phyloP scores from a whole-genome alignment of 2,797 vertebrate genomes.

The Parotocinclus haroldoi region DNA sequence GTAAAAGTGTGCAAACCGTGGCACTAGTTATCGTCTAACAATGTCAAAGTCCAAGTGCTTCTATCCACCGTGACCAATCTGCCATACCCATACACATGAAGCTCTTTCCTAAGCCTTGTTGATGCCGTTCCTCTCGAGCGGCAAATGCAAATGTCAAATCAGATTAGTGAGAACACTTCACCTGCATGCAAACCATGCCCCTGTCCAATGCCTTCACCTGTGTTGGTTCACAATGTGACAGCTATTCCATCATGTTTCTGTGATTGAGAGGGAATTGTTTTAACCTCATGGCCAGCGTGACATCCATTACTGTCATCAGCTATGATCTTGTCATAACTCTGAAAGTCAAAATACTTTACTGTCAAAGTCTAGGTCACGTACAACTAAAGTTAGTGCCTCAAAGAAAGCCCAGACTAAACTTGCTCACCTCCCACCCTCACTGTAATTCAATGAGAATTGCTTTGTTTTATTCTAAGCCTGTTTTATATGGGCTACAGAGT shows the following conservation, averaged over 20 bases:
- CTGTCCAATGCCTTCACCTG: conserved; percentile 44
- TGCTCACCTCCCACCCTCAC: conserved; percentile 4
- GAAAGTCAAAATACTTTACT: conserved; percentile 18
- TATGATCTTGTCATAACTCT: conserved; percentile 35
- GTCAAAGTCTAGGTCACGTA: conserved; percentile 26
- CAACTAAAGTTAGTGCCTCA: neutral
- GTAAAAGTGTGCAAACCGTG: conserved; percentile 16
- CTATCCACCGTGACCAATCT: conserved; percentile 38
- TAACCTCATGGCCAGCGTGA: conserved; percentile 35
- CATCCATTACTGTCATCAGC: conserved; percentile 31
- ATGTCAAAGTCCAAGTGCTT: conserved; percentile 28
- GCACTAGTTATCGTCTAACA: conserved; percentile 27
- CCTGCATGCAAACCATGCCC: conserved; percentile 41
- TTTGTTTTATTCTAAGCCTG: conserved; percentile 22
- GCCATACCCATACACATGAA: conserved; percentile 43
- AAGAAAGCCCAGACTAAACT: conserved; percentile 4
- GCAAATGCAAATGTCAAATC: conserved; percentile 54
- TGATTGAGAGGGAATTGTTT: conserved; percentile 48
- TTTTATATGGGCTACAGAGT: conserved; percentile 32
- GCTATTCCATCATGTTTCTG: conserved; percentile 47
- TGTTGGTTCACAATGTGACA: conserved; percentile 46
- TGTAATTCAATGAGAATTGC: conserved; percentile 28
- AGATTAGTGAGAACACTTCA: conserved; percentile 49
- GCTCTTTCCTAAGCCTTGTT: conserved; percentile 46
- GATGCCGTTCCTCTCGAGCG: conserved; percentile 44